Conservation (phyloP, 2,888 invertebrate species). For the Corbicula japonica region DNA sequence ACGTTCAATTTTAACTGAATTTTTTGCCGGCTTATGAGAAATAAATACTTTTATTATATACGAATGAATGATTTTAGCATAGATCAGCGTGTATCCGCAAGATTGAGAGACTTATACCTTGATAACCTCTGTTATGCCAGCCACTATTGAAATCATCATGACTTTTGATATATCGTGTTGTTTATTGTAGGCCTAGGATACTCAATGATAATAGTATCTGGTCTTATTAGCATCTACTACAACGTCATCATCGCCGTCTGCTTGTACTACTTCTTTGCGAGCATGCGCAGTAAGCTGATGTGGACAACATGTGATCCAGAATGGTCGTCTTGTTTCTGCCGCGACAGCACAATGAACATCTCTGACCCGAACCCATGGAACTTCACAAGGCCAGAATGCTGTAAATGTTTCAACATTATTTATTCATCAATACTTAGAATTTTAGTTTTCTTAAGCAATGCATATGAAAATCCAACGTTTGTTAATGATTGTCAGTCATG, state of each 20-base stretch:
- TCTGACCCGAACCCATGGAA: constrained; percentile 66
- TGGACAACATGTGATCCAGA: constrained; percentile 78
- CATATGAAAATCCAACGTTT: too few relatives aligned
- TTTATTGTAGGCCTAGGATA: constrained; percentile 82
- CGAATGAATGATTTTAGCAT: too few relatives aligned
- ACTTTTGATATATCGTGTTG: constrained; percentile 25
- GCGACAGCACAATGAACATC: constrained; percentile 63
- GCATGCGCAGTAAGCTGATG: constrained; percentile 75
- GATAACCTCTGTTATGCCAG: too few relatives aligned
- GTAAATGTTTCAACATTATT: too few relatives aligned
- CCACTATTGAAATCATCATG: too few relatives aligned
- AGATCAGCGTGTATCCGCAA: too few relatives aligned
- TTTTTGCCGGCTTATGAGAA: not conserved
- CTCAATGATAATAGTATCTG: constrained; percentile 75
- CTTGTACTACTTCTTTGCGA: constrained; percentile 79
- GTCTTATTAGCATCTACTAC: constrained; percentile 79
- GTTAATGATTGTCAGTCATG: too few relatives aligned
- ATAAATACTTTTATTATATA: too few relatives aligned
- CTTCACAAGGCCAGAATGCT: constrained; percentile 69
- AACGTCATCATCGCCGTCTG: constrained; percentile 80
- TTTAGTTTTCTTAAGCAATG: too few relatives aligned
- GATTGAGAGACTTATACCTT: too few relatives aligned
- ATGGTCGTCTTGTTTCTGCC: constrained; percentile 80
- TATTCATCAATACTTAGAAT: too few relatives aligned
- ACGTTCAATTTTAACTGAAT: not conserved